These are phyloP conservation scores for Clupea harengus DNA, from an alignment of 2,113 vertebrate species.

Conservation along the genomic window DNA sequence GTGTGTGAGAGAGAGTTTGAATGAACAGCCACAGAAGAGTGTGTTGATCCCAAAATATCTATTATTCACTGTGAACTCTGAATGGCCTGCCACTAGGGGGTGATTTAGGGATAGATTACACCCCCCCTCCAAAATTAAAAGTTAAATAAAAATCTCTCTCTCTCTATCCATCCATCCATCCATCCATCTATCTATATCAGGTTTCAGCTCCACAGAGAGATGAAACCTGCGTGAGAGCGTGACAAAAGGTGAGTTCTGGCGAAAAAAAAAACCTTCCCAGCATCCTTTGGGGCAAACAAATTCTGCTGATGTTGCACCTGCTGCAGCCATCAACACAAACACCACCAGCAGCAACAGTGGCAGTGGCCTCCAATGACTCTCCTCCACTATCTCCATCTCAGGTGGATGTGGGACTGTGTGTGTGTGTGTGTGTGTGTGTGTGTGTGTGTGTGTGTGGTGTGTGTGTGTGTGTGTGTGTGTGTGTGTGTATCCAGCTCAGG, in stretches of 20 bases:
- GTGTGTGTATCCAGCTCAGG: neutral
- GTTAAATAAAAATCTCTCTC: neutral
- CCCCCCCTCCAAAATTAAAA: neutral
- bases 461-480: neutral
- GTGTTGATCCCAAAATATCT: neutral
- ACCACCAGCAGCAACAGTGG: neutral
- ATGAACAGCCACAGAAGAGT: neutral
- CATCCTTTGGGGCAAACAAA: neutral
- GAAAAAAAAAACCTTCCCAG: neutral
- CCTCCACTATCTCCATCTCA: neutral
- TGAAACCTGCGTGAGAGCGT: neutral
- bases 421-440: neutral
- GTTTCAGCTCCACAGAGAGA: neutral
- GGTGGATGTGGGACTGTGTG: neutral
- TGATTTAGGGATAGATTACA: neutral
- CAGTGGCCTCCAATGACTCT: neutral
- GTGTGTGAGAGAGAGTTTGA: neutral
- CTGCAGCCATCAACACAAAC: neutral
- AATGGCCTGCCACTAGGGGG: neutral
- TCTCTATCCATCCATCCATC: neutral
- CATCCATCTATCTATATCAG: neutral
- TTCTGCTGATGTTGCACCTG: constrained; percentile 5
- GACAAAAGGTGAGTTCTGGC: neutral
- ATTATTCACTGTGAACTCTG: constrained; percentile 11
- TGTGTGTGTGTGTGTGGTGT: neutral